Base-by-base conservation (phyloP, 2,113 vertebrate genomes). In the Hepsetus odoe region DNA sequence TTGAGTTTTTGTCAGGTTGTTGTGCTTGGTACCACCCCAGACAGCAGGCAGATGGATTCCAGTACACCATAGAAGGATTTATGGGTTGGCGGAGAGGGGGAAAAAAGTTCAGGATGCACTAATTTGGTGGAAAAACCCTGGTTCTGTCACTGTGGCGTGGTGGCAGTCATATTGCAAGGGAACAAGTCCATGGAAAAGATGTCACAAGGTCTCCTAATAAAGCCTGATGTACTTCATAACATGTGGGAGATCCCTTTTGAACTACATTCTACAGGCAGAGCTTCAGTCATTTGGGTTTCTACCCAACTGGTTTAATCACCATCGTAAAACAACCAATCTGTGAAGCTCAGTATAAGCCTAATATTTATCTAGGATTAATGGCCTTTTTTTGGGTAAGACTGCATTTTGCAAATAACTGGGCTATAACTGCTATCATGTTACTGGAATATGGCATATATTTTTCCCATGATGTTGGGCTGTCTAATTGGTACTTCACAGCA, bases 181-280 rank as follows among this genome's bases (percentile, higher is more conserved):
- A 75, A 35, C 46, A 18, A 42, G 33, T 80, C 76, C 66, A 71
- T 85, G 86, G 84, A 87, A 85, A 87, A 85, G 82, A 82, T 79
- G 82, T 85, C 79, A 80, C 56, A 56, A 55, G 74, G 82, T 81
- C 82, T 81, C 61, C 61, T 68, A 69, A 81, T 84, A 85, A 85
- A 84, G 76, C 56, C 44, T 74, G 75, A 82, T 80, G 33, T 77
- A 66, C 73, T 83, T 44, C 72, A 84, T 82, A 84, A 80, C 62
- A 81, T 86, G 82, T 86, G 82, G 80, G 82, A 77, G 82, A 84
- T 84, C 74, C 82, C 35, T 64, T 84, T 65, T 80, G 80, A 86
- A 79, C 80, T 82, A 18, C 18, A 44, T 46, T 76, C 77, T 71
- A 74, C 65, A 79, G 72, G 56, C 77, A 77, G 59, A 49, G 74